phyloP scores from a whole-genome alignment of 2,888 invertebrate species.

The Augochlorella aurata region DNA sequence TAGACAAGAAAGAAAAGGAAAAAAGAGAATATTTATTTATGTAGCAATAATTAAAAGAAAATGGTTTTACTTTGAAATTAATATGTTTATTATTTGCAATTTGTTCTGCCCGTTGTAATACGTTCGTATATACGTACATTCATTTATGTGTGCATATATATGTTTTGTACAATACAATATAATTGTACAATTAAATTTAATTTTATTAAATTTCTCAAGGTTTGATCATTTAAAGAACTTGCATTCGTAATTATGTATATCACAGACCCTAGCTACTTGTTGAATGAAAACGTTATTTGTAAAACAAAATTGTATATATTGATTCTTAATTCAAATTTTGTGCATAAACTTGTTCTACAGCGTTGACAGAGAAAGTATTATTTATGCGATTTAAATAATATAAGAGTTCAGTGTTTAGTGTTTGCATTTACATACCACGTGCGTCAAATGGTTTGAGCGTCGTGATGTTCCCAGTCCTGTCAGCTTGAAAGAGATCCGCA shows the following conservation, averaged over 20 bases:
- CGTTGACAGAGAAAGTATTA: not conserved
- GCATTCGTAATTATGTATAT: slow-evolving; percentile 12
- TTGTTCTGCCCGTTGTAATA: not conserved
- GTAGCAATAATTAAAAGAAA: not conserved
- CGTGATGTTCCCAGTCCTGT: slow-evolving; percentile 40
- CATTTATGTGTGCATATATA: not conserved
- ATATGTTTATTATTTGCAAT: not conserved
- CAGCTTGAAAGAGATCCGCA: slow-evolving; percentile 39
- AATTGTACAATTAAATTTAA: not conserved
- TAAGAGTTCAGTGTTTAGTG: slow-evolving; percentile 12
- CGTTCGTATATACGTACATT: not conserved
- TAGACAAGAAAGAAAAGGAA: not conserved
- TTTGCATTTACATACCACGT: slow-evolving; percentile 55
- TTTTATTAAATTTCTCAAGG: slow-evolving; percentile 7
- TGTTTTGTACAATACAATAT: not conserved
- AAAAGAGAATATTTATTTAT: not conserved
- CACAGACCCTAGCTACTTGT: slow-evolving; percentile 37
- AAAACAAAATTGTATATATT: not conserved
- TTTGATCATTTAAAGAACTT: slow-evolving; percentile 4
- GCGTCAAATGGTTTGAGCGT: slow-evolving; percentile 42
- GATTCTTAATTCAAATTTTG: not conserved
- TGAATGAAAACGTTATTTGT: slow-evolving; percentile 28
- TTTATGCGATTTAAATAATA: not conserved
- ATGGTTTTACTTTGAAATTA: not conserved
- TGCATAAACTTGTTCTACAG: not conserved